These are phyloP conservation scores for Sarcophaga carnaria DNA, from an alignment of 2,888 invertebrate species.

Conservation along the genomic window DNA sequence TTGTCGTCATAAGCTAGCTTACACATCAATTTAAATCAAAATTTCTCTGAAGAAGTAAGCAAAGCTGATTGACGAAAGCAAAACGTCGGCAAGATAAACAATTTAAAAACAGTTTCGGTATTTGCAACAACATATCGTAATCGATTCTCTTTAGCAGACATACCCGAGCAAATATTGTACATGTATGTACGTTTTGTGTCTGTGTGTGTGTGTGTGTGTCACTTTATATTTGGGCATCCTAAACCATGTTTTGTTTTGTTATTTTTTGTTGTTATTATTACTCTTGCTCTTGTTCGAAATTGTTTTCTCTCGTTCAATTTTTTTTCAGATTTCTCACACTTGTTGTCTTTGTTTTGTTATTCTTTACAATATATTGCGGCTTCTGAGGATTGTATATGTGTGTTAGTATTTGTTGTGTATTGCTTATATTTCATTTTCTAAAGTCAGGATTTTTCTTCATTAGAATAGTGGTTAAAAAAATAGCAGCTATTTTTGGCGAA, in stretches of 20 bases:
- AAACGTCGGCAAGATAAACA: not conserved
- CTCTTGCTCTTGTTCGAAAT: constrained; percentile 56
- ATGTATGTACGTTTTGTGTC: not conserved
- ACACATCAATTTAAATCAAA: constrained; percentile 39
- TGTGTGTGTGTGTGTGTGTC: constrained; percentile 24
- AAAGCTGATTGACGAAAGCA: not conserved
- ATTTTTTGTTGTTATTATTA: constrained; percentile 61
- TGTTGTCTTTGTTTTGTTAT: constrained; percentile 49
- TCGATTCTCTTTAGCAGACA: not conserved
- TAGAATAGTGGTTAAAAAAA: not conserved
- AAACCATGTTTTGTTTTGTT: constrained; percentile 76
- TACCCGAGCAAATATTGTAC: not conserved
- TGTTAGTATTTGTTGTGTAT: not conserved
- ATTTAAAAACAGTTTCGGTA: not conserved
- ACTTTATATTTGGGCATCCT: constrained; percentile 73
- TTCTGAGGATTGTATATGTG: not conserved
- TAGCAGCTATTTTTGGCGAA: not conserved
- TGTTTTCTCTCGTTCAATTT: constrained; percentile 43
- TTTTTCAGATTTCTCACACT: constrained; percentile 28
- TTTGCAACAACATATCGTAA: constrained; percentile 9
- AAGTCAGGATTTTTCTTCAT: constrained; percentile 2
- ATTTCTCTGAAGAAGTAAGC: not conserved
- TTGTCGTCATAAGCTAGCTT: constrained; percentile 23
- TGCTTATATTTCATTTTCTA: not conserved
- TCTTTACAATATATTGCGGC: constrained; percentile 51